These are phyloP conservation scores for Hirundichthys speculiger DNA, from an alignment of 2,113 vertebrate genomes.

Conservation along the genomic window DNA sequence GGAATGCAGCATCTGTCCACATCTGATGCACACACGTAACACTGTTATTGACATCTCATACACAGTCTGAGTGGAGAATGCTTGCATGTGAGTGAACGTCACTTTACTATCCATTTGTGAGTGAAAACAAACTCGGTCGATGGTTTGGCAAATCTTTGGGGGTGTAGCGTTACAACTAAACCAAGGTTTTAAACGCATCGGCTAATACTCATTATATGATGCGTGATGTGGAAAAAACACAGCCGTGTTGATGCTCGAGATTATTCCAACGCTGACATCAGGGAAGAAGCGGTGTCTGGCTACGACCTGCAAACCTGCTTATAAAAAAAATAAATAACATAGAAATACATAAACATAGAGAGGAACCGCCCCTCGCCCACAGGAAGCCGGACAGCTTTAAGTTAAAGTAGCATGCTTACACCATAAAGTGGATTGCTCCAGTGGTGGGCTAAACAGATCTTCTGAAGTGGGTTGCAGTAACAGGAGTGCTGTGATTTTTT, in stretches of 20 bases:
- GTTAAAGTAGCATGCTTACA: slow-evolving; percentile 88
- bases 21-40: slow-evolving; percentile 70
- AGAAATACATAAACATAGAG: slow-evolving; percentile 83
- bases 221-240: slow-evolving; percentile 54
- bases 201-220: slow-evolving; percentile 48
- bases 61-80: slow-evolving; percentile 68
- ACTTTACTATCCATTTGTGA: slow-evolving; percentile 53
- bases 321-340: slow-evolving; percentile 89
- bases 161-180: slow-evolving; percentile 71
- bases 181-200: slow-evolving; percentile 72
- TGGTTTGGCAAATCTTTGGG: slow-evolving; percentile 69
- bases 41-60: slow-evolving; percentile 74
- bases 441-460: slow-evolving; percentile 81
- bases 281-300: slow-evolving; percentile 73
- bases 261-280: slow-evolving; percentile 69
- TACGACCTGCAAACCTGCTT: slow-evolving; percentile 81
- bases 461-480: slow-evolving; percentile 82
- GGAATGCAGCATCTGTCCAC: slow-evolving; percentile 74
- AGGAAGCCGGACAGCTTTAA: slow-evolving; percentile 83
- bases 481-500: slow-evolving; percentile 63
- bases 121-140: slow-evolving; percentile 22
- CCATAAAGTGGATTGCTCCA: slow-evolving; percentile 82
- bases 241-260: slow-evolving; percentile 46
- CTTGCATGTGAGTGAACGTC: slow-evolving; percentile 55
- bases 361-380: slow-evolving; percentile 84